Evolutionary conservation across 1,140 invertebrate species (phyloP), one percentile per base, ranked within the genome.

Genomic region (Anastrepha ludens): DNA sequence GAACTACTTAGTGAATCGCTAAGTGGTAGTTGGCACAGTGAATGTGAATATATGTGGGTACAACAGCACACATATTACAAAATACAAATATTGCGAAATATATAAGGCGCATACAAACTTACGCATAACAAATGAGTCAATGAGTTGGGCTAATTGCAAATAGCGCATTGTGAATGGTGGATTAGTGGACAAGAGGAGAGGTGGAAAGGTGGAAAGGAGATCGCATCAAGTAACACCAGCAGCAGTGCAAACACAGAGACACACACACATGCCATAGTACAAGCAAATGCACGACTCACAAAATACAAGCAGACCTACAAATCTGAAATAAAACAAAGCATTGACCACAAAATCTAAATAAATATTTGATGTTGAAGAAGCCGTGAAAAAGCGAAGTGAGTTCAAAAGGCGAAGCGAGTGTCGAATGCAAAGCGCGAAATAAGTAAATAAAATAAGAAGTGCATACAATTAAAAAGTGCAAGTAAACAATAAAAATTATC

Each of bases 131-230:
- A 74, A 17, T 44, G 44, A 74, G 67, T 17, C 41, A 74, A 74
- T 44, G 67, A 74, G 67, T 41, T 74, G 44, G 41, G 4, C 15
- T 15, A 74, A 74, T 47, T 41, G 13, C 17, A 47, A 74, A 47
- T 44, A 15, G 67, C 67, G 17, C 44, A 44, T 74, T 74, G 67
- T 74, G 67, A 74, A 74, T 47, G 67, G 67, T 74, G 67, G 39
- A 74, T 74, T 17, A 44, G 29, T 39, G 20, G 39, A 67, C 13
- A 29, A 67, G 64, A 20, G 9, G 20, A 67, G 64, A 2, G 39
- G 64, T 39, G 64, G 29, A 29, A 29, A 29, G 29, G 29, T 29
- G 29, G 29, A 29, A 67, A 55, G 50, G 6, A 55, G 11, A 29
- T 64, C 62, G 62, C 62, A 67, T 67, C 64, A 67, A 11, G 64